Evolutionary conservation across 2,113 vertebrate genomes (phyloP).

Genomic region (Chlorodrepanis virens): DNA sequence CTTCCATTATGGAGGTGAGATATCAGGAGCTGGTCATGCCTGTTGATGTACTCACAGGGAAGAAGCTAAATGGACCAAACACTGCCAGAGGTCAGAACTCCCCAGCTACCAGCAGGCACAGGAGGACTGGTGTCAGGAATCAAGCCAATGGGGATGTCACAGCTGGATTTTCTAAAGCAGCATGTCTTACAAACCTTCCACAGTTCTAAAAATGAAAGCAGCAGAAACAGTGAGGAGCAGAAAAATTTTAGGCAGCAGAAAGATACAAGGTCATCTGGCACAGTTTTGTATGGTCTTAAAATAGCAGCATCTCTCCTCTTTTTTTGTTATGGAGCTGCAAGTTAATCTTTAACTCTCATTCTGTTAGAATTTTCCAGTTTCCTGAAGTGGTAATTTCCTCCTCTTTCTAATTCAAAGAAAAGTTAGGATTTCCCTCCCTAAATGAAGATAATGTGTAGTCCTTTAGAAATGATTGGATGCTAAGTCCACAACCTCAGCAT

Average conservation of each 20-base stretch:
- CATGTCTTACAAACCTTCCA: background rate
- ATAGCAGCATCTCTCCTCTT: background rate
- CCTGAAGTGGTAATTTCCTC: background rate
- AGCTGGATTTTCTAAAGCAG: background rate
- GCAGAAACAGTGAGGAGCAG: background rate
- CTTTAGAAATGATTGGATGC: background rate
- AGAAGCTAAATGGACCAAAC: background rate
- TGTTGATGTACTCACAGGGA: background rate
- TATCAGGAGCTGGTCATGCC: background rate
- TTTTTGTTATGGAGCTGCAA: background rate
- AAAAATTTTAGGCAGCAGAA: background rate
- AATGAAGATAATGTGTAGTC: background rate
- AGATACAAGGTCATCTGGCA: background rate
- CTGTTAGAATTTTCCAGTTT: background rate
- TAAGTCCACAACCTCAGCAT: background rate
- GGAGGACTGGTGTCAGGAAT: background rate
- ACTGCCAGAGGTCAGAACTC: background rate
- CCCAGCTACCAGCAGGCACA: background rate
- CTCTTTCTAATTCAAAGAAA: background rate
- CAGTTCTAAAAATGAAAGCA: background rate
- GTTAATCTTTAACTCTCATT: background rate
- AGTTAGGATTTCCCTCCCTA: background rate
- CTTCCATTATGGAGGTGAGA: conserved; percentile 25
- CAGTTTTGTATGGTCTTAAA: background rate
- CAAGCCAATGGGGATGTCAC: background rate